phyloP scores from a whole-genome alignment of 2,888 invertebrate genomes.

The Orthosia gracilis region DNA sequence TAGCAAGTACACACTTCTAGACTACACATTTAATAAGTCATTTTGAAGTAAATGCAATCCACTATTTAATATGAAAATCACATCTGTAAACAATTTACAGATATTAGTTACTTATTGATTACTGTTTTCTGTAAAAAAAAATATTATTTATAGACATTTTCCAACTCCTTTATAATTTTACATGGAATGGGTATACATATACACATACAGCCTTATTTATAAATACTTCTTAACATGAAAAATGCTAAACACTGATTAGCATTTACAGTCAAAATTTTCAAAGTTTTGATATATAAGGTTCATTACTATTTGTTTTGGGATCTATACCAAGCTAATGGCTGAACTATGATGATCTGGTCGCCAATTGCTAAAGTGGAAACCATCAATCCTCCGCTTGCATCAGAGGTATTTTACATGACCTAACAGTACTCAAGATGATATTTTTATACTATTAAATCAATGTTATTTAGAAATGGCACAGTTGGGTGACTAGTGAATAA shows the following conservation, averaged over 20 bases:
- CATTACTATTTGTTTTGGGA: not conserved
- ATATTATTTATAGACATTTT: not conserved
- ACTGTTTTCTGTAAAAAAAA: too few relatives aligned
- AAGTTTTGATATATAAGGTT: too few relatives aligned
- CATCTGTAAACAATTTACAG: too few relatives aligned
- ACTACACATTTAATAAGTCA: constrained; percentile 17
- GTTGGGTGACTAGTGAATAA: constrained; percentile 34
- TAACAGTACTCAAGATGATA: not conserved
- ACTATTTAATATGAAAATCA: too few relatives aligned
- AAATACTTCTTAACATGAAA: too few relatives aligned
- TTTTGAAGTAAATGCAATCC: constrained; percentile 19
- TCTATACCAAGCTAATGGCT: not conserved
- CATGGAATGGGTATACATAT: constrained; percentile 8
- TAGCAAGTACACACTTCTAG: constrained; percentile 2
- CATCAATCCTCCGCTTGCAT: not conserved
- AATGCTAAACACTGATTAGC: too few relatives aligned
- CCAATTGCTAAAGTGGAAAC: not conserved
- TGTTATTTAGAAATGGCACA: constrained; percentile 38
- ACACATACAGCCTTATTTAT: too few relatives aligned
- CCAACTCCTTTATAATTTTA: not conserved
- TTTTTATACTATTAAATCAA: constrained; percentile 14
- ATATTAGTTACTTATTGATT: too few relatives aligned
- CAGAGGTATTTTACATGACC: not conserved
- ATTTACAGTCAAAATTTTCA: too few relatives aligned
- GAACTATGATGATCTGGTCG: not conserved